Base-by-base conservation (phyloP, 2,888 invertebrate species). In the Stramonita haemastoma region DNA sequence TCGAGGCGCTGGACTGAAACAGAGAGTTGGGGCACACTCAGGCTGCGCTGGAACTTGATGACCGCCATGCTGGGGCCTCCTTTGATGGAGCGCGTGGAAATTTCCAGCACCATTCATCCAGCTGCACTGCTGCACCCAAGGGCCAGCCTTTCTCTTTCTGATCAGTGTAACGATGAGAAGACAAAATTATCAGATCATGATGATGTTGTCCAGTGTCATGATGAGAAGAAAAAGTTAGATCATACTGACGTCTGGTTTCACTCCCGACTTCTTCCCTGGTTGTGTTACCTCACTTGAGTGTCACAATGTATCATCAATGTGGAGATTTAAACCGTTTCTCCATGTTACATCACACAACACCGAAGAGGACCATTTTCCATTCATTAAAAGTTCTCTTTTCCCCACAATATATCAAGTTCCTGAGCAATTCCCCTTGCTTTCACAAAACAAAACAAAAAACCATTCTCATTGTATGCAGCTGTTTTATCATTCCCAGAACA, bases 1-100 rank as follows among this genome's bases (percentile, higher is more conserved):
- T 99, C 99, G 95, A 99, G 96, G 93, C 98, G 97, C 97, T 99
- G 99, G 97, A 98, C 99, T 91, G 91, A 93, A 95, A 95, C 93
- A 94, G 93, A 94, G 88, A 94, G 91, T 85, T 86, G 91, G 34
- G 90, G 90, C 87, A 90, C 94, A 97, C 98, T 98, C 97, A 99
- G 98, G 98, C 96, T 99, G 98, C 94, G 88, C 29, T 85, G 90
- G 34, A 91, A 91, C 73, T 90, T 90, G 46, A 91, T 91, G 36
- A 91, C 81, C 26, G 92, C 90, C 86, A 86, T 87, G 89, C 79
- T 73, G 29, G 83, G 57, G 70, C 89, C 73, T 13, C 79, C 84
- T 1, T 36, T 73, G 26, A 66, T 36, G 66, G 86, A 86, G 60
- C 81, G 57, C 66, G 87, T 88, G 84, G 90, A 46, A 57, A 88